A percentile compares a stretch with the other conserved stretches of the same genome.
Conservation (phyloP, 2,113 vertebrate genomes). For the Muntiacus muntjak region DNA sequence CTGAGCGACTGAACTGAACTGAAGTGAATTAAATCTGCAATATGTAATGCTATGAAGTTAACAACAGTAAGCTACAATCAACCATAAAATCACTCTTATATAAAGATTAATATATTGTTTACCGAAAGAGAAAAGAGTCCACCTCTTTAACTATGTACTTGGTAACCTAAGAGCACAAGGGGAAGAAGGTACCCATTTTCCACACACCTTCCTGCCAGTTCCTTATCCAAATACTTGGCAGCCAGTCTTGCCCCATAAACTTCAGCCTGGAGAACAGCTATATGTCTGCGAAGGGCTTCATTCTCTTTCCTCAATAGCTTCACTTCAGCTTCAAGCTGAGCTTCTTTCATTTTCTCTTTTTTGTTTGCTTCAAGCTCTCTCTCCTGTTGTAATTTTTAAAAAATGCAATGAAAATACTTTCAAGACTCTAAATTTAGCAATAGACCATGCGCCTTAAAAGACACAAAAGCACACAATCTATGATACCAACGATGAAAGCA, state of each 20-base stretch:
- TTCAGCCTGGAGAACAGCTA: conserved; percentile 97
- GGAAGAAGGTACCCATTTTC: neutral
- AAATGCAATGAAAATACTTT: conserved; percentile 27
- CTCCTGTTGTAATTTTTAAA: conserved; percentile 54
- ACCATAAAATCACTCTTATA: neutral
- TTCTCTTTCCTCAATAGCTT: conserved; percentile 94
- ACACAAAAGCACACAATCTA: conserved; percentile 15
- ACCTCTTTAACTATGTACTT: neutral
- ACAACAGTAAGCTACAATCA: neutral
- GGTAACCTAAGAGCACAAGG: neutral
- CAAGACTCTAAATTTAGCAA: neutral
- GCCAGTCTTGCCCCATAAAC: conserved; percentile 97
- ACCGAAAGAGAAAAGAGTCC: neutral
- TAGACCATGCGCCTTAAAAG: neutral
- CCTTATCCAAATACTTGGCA: conserved; percentile 98
- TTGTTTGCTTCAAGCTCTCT: conserved; percentile 93
- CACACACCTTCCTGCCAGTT: conserved; percentile 94
- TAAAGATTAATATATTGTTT: neutral
- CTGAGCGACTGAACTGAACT: too few relatives aligned
- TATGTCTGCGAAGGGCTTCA: conserved; percentile 96
- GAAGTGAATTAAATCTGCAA: neutral
- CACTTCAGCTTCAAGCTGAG: conserved; percentile 92
- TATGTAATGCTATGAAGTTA: neutral
- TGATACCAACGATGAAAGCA: conserved; percentile 15
- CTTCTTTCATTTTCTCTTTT: conserved; percentile 94